These are phyloP conservation scores for Habropoda laboriosa DNA, from an alignment of 1,140 invertebrate species.

Conservation along the genomic window DNA sequence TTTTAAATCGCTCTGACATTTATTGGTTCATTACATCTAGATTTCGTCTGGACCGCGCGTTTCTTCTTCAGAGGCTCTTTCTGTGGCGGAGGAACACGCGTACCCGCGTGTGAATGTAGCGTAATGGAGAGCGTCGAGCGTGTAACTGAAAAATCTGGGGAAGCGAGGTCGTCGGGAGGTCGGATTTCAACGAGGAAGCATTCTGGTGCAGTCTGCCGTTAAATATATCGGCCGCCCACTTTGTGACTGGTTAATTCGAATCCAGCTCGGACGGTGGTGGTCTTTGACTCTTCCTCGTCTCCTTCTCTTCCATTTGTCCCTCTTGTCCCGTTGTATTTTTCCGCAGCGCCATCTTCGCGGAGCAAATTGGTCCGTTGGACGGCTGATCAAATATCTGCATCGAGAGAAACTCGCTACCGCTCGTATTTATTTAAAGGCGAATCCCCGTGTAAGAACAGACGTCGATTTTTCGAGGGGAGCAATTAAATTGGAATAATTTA, in stretches of 20 bases:
- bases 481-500: conserved; percentile 1
- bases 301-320: conserved; percentile 4
- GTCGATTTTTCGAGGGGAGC: neutral
- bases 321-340: conserved; percentile 18
- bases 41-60: too few relatives aligned
- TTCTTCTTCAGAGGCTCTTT: neutral
- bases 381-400: neutral
- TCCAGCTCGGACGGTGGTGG: conserved; percentile 22
- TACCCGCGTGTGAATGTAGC: neutral
- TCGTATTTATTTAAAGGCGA: neutral
- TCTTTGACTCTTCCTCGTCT: conserved; percentile 46
- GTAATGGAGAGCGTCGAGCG: neutral
- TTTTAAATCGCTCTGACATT: neutral
- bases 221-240: conserved; percentile 66
- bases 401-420: neutral
- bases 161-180: conserved; percentile 61
- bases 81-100: neutral
- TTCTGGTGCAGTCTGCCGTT: conserved; percentile 57
- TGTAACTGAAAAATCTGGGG: conserved; percentile 56
- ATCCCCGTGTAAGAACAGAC: neutral
- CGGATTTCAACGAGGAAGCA: conserved; percentile 63
- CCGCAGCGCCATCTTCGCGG: neutral
- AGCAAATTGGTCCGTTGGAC: neutral
- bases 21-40: conserved; percentile 9
- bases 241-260: conserved; percentile 47